Conservation (phyloP, 2,113 vertebrate species). For the Microcebus ravelobensis region DNA sequence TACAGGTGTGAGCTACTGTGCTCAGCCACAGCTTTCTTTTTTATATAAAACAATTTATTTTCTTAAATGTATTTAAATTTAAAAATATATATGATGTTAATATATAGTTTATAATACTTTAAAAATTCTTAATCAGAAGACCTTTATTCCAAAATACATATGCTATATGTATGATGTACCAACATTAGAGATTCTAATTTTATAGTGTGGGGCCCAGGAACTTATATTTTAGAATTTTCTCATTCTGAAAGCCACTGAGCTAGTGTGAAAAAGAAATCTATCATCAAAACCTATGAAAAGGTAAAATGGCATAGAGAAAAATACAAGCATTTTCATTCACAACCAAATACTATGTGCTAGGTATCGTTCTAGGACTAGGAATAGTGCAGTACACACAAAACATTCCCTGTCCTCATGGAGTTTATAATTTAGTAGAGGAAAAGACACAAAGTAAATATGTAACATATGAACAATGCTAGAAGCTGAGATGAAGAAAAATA, state of each 20-base stretch:
- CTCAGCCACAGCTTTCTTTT: too few species aligned
- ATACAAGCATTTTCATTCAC: not conserved
- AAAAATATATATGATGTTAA: not conserved
- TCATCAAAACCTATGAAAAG: not conserved
- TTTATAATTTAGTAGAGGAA: not conserved
- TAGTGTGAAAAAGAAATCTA: constrained; percentile 1
- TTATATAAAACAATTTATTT: constrained; percentile 3
- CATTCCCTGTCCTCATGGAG: not conserved
- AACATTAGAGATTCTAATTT: not conserved
- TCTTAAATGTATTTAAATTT: constrained; percentile 18
- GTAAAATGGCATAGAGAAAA: not conserved
- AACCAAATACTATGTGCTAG: not conserved
- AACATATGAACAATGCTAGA: not conserved
- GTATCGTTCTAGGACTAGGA: not conserved
- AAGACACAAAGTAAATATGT: not conserved
- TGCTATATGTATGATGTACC: not conserved
- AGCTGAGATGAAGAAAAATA: constrained; percentile 15
- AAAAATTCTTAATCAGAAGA: constrained; percentile 13
- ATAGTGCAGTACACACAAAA: not conserved
- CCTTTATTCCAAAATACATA: not conserved
- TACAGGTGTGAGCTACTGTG: too few species aligned
- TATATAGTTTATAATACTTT: not conserved
- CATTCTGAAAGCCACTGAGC: constrained; percentile 8
- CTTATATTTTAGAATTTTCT: not conserved
- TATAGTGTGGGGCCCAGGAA: not conserved